Base-by-base conservation (phyloP, 2,797 vertebrate genomes). In the Gobio occitaniae region DNA sequence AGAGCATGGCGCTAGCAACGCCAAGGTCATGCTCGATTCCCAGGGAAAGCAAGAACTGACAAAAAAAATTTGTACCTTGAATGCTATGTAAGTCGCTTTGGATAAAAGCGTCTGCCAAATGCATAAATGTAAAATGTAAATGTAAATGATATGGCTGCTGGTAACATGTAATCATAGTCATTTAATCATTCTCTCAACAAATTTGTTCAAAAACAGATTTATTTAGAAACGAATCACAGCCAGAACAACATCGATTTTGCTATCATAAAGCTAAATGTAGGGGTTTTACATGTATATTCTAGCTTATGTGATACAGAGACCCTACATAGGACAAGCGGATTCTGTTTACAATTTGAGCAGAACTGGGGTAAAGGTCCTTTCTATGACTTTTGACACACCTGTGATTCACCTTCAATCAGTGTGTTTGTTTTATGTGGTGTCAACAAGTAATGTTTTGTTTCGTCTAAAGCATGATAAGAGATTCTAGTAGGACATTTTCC, bases 381-480 rank as follows among this genome's bases (percentile, higher is more conserved):
- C 12, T 17, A 25, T 79, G 82, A 70, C 74, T 85, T 88, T 85
- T 89, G 83, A 56, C 80, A 88, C 82, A 85, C 52, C 74, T 72
- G 38, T 54, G 80, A 56, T 75, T 36, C 41, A 41, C 25, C 36
- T 59, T 59, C 44, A 83, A 50, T 78, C 77, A 87, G 77, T 84
- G 78, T 74, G 78, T 63, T 80, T 83, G 61, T 80, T 86, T 85
- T 65, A 25, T 59, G 72, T 63, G 15, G 50, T 36, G 29, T 86
- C 82, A 86, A 78, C 71, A 85, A 15, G 52, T 38, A 68, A 82
- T 16, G 25, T 38, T 79, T 83, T 11, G 50, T n/a, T 71, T 68
- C 85, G 80, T 87, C 79, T 84, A 78, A 83, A 47, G 6, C 12
- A 17, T 69, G 79, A 61, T 56, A 50, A 85, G 77, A 80, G 52